A percentile compares a stretch with the other conserved stretches of the same genome.
Conservation (phyloP, 2,888 invertebrate genomes). For the Hirtodrosophila duncani region DNA sequence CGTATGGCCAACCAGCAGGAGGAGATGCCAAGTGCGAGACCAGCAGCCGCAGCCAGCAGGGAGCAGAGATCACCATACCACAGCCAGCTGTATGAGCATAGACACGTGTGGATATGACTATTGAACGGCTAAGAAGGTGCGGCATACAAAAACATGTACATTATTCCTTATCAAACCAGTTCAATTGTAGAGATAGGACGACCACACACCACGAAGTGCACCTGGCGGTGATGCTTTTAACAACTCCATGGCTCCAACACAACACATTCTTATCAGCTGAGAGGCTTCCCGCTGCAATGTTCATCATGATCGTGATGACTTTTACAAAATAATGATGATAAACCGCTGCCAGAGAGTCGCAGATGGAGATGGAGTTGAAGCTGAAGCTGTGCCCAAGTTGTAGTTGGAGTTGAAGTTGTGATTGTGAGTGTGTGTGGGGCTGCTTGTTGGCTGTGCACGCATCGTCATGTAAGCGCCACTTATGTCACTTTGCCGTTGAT, state of each 20-base stretch:
- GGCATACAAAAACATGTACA: constrained; percentile 43
- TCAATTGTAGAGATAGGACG: constrained; percentile 29
- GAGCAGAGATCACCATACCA: background rate
- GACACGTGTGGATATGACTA: constrained; percentile 18
- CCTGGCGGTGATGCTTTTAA: constrained; percentile 68
- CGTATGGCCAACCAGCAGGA: constrained; percentile 48
- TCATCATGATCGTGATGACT: constrained; percentile 41
- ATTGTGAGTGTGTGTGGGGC: constrained; percentile 9
- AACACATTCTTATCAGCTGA: constrained; percentile 60
- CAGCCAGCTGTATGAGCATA: constrained; percentile 26
- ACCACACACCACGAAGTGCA: constrained; percentile 52
- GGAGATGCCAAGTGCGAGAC: background rate
- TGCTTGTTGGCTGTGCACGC: constrained; percentile 70
- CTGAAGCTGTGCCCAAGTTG: constrained; percentile 24
- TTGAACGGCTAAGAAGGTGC: constrained; percentile 6
- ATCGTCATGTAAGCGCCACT: constrained; percentile 74
- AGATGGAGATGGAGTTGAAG: constrained; percentile 5
- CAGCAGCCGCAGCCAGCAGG: background rate
- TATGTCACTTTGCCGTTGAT: constrained; percentile 71
- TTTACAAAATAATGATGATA: constrained; percentile 57
- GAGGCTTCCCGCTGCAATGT: constrained; percentile 1
- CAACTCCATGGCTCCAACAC: constrained; percentile 60
- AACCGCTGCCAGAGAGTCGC: constrained; percentile 15
- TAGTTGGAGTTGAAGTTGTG: constrained; percentile 24
- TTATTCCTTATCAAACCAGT: constrained; percentile 56